A percentile compares a stretch with the other conserved stretches of the same genome.
Conservation (phyloP, 2,113 vertebrate genomes). For the Scomber japonicus region DNA sequence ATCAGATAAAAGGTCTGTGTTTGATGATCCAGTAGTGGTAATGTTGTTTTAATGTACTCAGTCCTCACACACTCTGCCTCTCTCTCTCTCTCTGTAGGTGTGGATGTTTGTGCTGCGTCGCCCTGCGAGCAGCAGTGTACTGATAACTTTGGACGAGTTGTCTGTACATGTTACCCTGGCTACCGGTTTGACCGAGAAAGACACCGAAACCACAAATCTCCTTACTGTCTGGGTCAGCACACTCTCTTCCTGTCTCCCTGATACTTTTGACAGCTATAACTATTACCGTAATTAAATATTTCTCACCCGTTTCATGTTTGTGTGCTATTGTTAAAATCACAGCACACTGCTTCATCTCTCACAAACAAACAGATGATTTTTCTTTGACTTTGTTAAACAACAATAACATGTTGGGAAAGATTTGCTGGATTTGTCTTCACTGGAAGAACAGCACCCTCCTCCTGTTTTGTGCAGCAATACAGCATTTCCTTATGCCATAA, state of each 20-base stretch:
- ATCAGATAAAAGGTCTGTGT: no score
- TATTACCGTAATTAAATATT: no score
- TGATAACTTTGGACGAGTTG: slow-evolving; percentile 85
- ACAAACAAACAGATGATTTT: no score
- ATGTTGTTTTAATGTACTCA: neutral
- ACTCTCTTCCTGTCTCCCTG: neutral
- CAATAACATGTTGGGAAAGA: no score
- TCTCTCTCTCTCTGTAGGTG: slow-evolving; percentile 61
- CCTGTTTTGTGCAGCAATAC: neutral
- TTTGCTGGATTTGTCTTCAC: neutral
- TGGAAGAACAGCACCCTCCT: neutral
- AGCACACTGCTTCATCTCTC: no score
- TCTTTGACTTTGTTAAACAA: no score
- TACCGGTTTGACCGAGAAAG: slow-evolving; percentile 85
- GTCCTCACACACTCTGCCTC: neutral
- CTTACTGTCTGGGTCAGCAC: slow-evolving; percentile 85
- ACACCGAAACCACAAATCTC: slow-evolving; percentile 82
- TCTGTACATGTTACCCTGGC: slow-evolving; percentile 86
- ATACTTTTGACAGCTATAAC: neutral
- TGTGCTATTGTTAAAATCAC: no score
- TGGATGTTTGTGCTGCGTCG: slow-evolving; percentile 84
- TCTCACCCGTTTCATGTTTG: no score
- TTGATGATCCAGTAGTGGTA: no score
- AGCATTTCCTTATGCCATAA: neutral
- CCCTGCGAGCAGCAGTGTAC: slow-evolving; percentile 89